Conservation (phyloP, 2,888 invertebrate species). For the Stenoptilia bipunctidactyla region DNA sequence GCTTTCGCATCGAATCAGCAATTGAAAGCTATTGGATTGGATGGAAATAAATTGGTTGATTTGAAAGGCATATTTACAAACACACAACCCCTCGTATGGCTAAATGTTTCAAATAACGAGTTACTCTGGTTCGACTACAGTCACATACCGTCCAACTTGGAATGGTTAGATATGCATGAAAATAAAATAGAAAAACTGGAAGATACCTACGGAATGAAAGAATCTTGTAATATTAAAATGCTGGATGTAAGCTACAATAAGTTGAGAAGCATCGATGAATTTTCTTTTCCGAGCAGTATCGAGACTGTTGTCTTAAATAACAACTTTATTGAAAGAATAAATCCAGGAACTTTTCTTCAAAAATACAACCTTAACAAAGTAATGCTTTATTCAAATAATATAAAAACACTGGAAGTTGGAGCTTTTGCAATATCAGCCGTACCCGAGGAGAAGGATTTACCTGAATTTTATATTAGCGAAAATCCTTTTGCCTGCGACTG, state of each 20-base stretch:
- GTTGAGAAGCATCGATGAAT: conserved; percentile 76
- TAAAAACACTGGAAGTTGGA: conserved; percentile 78
- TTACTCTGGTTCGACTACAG: conserved; percentile 86
- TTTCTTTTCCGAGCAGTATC: conserved; percentile 80
- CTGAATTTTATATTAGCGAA: conserved; percentile 83
- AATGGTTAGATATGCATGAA: conserved; percentile 86
- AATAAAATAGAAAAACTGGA: conserved; percentile 82
- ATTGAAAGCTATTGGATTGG: conserved; percentile 81
- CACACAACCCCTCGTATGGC: conserved; percentile 80
- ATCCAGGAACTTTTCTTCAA: conserved; percentile 78
- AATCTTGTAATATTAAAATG: conserved; percentile 78
- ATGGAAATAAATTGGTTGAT: conserved; percentile 83
- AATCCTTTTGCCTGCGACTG: conserved; percentile 90
- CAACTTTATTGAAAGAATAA: conserved; percentile 78
- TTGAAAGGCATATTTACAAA: conserved; percentile 83
- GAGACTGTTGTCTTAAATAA: conserved; percentile 80
- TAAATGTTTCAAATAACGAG: conserved; percentile 86
- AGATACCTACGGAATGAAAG: conserved; percentile 78
- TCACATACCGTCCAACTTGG: conserved; percentile 79
- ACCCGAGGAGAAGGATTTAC: conserved; percentile 76
- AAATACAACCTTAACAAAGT: conserved; percentile 82
- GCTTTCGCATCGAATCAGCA: conserved; percentile 82
- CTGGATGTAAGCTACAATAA: conserved; percentile 82
- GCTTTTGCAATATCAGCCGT: conserved; percentile 78
- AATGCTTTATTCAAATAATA: conserved; percentile 80